These are phyloP conservation scores for Euwallacea fornicatus DNA, from an alignment of 1,140 invertebrate genomes.

Conservation along the genomic window DNA sequence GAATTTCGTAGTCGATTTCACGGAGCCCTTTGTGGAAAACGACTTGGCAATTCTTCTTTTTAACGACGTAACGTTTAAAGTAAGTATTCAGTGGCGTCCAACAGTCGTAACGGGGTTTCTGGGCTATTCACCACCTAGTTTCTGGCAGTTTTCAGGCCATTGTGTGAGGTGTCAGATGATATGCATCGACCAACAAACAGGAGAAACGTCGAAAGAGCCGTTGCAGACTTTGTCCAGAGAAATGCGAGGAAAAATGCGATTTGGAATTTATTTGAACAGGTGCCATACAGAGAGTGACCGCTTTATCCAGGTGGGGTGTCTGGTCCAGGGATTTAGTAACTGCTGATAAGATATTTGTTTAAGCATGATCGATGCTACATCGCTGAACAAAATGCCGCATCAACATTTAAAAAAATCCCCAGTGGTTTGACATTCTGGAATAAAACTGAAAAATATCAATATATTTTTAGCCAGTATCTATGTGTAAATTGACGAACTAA, in stretches of 20 bases:
- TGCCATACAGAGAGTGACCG: neutral
- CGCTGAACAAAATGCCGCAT: no score
- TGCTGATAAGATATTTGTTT: no score
- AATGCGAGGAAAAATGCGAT: slow-evolving; percentile 73
- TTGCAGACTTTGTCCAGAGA: slow-evolving; percentile 76
- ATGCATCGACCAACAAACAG: slow-evolving; percentile 85
- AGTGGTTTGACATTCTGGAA: no score
- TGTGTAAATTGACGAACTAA: no score
- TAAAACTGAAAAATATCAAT: no score
- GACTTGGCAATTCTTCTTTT: slow-evolving; percentile 70
- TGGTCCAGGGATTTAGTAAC: no score
- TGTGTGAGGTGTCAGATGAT: slow-evolving; percentile 94
- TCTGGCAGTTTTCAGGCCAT: slow-evolving; percentile 58
- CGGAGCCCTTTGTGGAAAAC: slow-evolving; percentile 73
- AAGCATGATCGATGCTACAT: no score
- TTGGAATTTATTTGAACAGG: slow-evolving; percentile 68
- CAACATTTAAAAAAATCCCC: no score
- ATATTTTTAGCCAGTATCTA: no score
- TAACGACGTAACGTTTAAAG: slow-evolving; percentile 68
- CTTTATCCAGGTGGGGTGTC: no score
- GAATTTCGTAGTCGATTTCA: slow-evolving; percentile 67
- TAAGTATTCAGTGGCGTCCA: slow-evolving; percentile 48
- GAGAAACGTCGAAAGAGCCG: slow-evolving; percentile 78
- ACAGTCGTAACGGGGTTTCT: no score
- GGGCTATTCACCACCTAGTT: no score